Conservation (phyloP, 2,888 invertebrate species). For the Ditylenchus weischeri region DNA sequence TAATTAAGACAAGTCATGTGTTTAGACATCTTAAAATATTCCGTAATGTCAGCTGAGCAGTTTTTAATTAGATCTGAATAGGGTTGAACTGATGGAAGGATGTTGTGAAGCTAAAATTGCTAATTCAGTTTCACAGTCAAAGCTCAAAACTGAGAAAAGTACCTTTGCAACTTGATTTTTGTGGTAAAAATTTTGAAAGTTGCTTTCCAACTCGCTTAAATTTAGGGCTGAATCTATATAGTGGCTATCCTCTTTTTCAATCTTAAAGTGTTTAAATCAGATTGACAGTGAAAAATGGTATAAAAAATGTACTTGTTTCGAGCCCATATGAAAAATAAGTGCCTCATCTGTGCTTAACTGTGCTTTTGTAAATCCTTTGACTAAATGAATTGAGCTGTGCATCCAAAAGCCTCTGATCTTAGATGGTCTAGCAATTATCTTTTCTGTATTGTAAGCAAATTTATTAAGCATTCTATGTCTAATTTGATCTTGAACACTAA, state of each 20-base stretch:
- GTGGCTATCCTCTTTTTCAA: background rate
- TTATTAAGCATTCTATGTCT: background rate
- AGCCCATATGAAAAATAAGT: conserved; percentile 5
- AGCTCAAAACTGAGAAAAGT: background rate
- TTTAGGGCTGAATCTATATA: background rate
- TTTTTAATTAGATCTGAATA: background rate
- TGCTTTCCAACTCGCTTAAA: background rate
- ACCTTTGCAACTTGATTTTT: background rate
- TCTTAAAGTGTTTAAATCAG: background rate
- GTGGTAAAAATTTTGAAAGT: background rate
- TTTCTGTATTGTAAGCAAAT: conserved; percentile 11
- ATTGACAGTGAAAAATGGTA: too few species aligned
- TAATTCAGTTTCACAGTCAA: background rate
- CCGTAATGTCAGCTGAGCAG: background rate
- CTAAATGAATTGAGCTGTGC: conserved; percentile 15
- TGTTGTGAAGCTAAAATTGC: conserved; percentile 1
- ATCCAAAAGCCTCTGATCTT: conserved; percentile 10
- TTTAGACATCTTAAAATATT: background rate
- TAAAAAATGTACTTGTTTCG: background rate
- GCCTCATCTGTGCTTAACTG: conserved; percentile 6
- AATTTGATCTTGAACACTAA: background rate
- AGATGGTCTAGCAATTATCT: conserved; percentile 6
- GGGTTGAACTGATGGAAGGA: background rate
- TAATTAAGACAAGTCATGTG: background rate
- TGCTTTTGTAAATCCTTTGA: background rate